Percentiles rank a stretch among this genome's conserved stretches.
These are phyloP conservation scores for Desmophyllum pertusum DNA, from an alignment of 92 coral and sea anemone species.

Conservation along the genomic window DNA sequence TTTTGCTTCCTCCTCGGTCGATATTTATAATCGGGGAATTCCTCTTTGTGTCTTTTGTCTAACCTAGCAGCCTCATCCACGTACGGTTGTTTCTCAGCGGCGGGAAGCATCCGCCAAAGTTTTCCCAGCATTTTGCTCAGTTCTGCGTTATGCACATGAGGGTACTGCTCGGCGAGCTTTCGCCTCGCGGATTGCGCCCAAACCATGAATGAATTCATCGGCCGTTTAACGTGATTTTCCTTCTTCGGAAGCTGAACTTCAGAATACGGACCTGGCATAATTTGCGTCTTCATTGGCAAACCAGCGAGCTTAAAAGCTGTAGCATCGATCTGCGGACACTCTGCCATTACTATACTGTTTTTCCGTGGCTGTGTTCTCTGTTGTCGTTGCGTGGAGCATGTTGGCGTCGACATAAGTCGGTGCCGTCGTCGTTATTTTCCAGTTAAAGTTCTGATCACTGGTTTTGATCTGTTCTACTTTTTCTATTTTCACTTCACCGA, in stretches of 20 bases:
- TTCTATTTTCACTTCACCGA: conserved; percentile 96
- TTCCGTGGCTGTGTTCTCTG: conserved; percentile 72
- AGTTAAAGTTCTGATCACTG: conserved; percentile 89
- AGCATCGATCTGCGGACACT: conserved; percentile 87
- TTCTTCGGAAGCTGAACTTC: conserved; percentile 94
- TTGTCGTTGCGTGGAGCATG: conserved; percentile 65
- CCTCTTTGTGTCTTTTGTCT: conserved; percentile 98
- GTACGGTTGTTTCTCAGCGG: conserved; percentile 97
- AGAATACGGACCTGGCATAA: conserved; percentile 93
- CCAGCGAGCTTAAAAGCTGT: conserved; percentile 76
- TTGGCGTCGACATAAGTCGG: conserved; percentile 74
- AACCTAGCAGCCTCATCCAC: conserved; percentile 99
- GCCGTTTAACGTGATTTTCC: conserved; percentile 92
- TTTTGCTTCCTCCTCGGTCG: conserved; percentile 94
- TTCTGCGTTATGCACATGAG: conserved; percentile 99
- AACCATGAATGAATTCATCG: conserved; percentile 99
- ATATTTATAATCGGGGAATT: conserved; percentile 96
- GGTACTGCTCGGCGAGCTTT: conserved; percentile 98
- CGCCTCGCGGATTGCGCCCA: conserved; percentile 99
- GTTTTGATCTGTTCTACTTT: conserved; percentile 87
- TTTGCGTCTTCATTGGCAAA: conserved; percentile 83
- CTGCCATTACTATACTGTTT: conserved; percentile 80
- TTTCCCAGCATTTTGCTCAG: conserved; percentile 99
- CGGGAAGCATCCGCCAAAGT: conserved; percentile 97
- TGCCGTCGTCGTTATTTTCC: conserved; percentile 85